Conservation (phyloP, 1,140 invertebrate genomes). For the Drosophila sproati region DNA sequence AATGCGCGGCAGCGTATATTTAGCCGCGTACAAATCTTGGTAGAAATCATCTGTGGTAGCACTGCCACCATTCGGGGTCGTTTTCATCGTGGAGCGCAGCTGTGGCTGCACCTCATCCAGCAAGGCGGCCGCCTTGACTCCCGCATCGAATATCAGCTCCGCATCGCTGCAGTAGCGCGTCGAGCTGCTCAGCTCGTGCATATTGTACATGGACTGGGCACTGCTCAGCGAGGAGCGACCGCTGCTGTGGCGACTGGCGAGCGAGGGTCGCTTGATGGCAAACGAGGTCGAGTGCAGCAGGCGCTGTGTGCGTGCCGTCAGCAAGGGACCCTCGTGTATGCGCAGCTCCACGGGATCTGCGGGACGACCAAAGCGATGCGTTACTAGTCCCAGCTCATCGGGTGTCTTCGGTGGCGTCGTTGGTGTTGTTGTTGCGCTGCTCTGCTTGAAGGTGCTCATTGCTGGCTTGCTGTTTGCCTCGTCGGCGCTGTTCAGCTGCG, state of each 20-base stretch:
- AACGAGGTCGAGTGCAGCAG: slow-evolving; percentile 79
- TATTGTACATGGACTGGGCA: slow-evolving; percentile 77
- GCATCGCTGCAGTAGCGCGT: slow-evolving; percentile 64
- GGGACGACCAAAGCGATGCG: slow-evolving; percentile 61
- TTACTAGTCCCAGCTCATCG: slow-evolving; percentile 59
- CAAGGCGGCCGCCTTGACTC: slow-evolving; percentile 67
- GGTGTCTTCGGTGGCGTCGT: slow-evolving; percentile 49
- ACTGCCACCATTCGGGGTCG: slow-evolving; percentile 39
- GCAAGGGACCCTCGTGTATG: slow-evolving; percentile 60
- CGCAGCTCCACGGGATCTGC: slow-evolving; percentile 58
- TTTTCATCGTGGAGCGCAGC: slow-evolving; percentile 65
- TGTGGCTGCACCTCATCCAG: slow-evolving; percentile 74
- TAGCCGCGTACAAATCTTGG: slow-evolving; percentile 63
- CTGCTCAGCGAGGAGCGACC: slow-evolving; percentile 71
- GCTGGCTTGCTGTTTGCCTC: slow-evolving; percentile 43
- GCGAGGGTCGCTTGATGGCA: slow-evolving; percentile 77
- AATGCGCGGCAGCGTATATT: slow-evolving; percentile 63
- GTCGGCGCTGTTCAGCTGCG: slow-evolving; percentile 58
- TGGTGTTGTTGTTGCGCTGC: neutral
- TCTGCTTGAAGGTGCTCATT: slow-evolving; percentile 65
- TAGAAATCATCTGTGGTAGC: slow-evolving; percentile 61
- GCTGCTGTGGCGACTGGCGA: slow-evolving; percentile 67
- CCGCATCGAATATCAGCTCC: slow-evolving; percentile 67
- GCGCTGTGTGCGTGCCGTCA: slow-evolving; percentile 63
- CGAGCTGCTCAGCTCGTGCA: slow-evolving; percentile 62